phyloP scores from a whole-genome alignment of 2,113 vertebrate species.

The Lipophrys pholis region DNA sequence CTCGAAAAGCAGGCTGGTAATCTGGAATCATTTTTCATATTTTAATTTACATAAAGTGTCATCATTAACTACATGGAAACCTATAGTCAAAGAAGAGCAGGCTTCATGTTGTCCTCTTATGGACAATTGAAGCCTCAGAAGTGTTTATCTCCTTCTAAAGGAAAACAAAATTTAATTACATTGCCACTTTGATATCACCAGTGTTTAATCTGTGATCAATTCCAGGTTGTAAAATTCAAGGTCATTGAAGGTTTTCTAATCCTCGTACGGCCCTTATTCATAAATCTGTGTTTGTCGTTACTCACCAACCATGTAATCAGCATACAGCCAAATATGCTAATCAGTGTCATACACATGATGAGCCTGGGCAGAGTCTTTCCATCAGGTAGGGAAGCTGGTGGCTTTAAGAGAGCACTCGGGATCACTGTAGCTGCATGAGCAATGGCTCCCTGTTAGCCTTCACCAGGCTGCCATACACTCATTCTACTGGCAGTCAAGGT shows the following conservation, averaged over 20 bases:
- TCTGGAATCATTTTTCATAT: neutral
- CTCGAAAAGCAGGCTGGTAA: constrained; percentile 3
- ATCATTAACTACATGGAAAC: neutral
- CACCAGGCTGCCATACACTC: constrained; percentile 22
- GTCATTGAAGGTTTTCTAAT: constrained; percentile 25
- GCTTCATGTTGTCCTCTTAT: constrained; percentile 6
- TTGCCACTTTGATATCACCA: constrained; percentile 1
- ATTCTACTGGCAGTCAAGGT: constrained; percentile 52
- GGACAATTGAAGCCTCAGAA: constrained; percentile 9
- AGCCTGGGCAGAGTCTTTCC: constrained; percentile 45
- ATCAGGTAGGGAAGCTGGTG: constrained; percentile 45
- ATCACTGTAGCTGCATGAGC: constrained; percentile 11
- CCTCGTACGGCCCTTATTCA: constrained; percentile 26
- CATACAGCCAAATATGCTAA: constrained; percentile 79
- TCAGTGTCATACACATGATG: constrained; percentile 81
- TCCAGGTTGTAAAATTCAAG: constrained; percentile 26
- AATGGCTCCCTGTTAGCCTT: constrained; percentile 24
- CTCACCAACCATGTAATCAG: constrained; percentile 81
- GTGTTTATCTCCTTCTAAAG: neutral
- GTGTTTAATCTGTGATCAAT: constrained; percentile 34
- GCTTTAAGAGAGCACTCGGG: constrained; percentile 19
- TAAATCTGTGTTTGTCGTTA: constrained; percentile 42
- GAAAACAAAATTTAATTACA: neutral
- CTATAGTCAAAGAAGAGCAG: neutral
- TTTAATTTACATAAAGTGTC: neutral